Percentiles rank a stretch among this genome's conserved stretches.
Conservation (phyloP, 2,888 invertebrate species). For the Cinara cedri region DNA sequence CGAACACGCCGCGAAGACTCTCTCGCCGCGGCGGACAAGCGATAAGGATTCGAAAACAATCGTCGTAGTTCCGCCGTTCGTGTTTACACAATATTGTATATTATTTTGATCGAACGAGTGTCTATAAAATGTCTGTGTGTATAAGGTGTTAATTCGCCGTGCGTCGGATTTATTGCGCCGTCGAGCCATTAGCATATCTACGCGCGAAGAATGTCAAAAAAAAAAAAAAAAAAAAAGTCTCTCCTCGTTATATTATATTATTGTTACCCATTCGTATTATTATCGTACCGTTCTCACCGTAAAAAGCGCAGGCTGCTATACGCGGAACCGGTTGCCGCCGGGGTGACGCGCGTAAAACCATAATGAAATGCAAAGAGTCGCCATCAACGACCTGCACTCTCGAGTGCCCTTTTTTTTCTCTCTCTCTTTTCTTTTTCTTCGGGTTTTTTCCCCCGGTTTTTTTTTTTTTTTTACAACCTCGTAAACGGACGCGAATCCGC, state of each 20-base stretch:
- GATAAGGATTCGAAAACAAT: too few relatives aligned
- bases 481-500: neutral
- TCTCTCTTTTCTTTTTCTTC: too few relatives aligned
- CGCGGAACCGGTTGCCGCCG: slow-evolving; percentile 29
- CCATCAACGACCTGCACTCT: neutral
- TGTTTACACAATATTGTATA: too few relatives aligned
- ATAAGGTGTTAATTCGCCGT: too few relatives aligned
- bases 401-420: too few relatives aligned
- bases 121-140: too few relatives aligned
- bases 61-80: too few relatives aligned
- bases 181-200: neutral
- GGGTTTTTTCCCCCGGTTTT: neutral
- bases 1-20: too few relatives aligned
- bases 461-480: neutral
- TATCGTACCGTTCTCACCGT: slow-evolving; percentile 7
- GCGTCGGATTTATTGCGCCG: neutral
- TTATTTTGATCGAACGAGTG: too few relatives aligned
- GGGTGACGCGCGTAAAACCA: slow-evolving; percentile 21
- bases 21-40: too few relatives aligned
- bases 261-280: too few relatives aligned
- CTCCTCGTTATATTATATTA: slow-evolving; percentile 1
- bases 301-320: slow-evolving; percentile 19
- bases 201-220: slow-evolving; percentile 3
- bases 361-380: slow-evolving; percentile 46
- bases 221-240: too few relatives aligned